Conservation (phyloP, 2,888 invertebrate genomes). For the Ochropleura leucogaster region DNA sequence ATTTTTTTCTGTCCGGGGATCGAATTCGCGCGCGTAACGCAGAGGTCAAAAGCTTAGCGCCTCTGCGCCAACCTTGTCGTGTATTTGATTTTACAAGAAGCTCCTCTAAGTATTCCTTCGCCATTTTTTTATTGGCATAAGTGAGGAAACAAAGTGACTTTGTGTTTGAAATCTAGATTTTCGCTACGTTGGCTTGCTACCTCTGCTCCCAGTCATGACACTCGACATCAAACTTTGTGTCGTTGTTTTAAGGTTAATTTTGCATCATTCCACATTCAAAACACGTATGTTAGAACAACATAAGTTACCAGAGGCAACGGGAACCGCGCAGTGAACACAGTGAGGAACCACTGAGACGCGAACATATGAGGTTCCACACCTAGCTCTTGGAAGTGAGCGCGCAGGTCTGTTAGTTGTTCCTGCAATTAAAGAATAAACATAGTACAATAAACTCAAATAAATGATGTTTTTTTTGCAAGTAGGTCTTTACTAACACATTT, state of each 20-base stretch:
- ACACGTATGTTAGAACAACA: background rate
- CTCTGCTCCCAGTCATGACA: background rate
- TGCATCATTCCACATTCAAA: background rate
- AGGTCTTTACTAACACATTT: no score
- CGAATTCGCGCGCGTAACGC: no score
- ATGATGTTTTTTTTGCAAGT: no score
- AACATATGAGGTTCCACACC: conserved; percentile 99
- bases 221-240: background rate
- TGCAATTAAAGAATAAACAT: conserved; percentile 69
- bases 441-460: no score
- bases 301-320: conserved; percentile 95
- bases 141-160: background rate
- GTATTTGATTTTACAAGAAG: background rate
- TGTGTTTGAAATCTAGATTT: background rate
- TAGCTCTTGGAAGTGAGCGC: conserved; percentile 95
- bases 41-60: no score
- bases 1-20: no score
- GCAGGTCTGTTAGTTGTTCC: conserved; percentile 95
- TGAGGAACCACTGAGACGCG: conserved; percentile 99
- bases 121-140: background rate
- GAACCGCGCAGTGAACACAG: conserved; percentile 99
- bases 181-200: background rate
- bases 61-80: no score
- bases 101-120: background rate
- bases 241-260: background rate